Percentiles rank a stretch among this genome's conserved stretches.
phyloP scores from a whole-genome alignment of 2,888 invertebrate genomes.

The Habrosyne pyritoides region DNA sequence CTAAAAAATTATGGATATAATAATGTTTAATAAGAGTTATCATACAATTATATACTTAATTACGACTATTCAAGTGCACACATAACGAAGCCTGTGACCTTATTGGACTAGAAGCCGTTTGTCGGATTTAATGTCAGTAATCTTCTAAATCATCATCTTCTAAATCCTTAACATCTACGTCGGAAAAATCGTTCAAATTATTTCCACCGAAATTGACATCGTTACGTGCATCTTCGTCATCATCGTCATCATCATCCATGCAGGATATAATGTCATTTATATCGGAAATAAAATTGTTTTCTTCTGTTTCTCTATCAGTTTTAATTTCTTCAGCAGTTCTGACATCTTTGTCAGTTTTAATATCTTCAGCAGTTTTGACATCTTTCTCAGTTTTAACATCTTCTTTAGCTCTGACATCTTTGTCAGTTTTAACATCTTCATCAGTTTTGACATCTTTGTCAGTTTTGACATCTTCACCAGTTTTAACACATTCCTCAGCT shows the following conservation, averaged over 20 bases:
- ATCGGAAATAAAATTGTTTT: not conserved
- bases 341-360: too few species aligned
- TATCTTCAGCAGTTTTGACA: not conserved
- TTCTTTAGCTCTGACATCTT: not conserved
- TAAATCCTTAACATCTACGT: not conserved
- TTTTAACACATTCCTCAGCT: not conserved
- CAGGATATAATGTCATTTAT: not conserved
- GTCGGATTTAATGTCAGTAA: too few species aligned
- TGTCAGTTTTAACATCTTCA: too few species aligned
- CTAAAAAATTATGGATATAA: too few species aligned
- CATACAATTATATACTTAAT: too few species aligned
- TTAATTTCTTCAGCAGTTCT: conserved; percentile 10
- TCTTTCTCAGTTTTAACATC: not conserved
- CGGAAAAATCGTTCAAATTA: conserved; percentile 11
- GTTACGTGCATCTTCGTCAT: conserved; percentile 13
- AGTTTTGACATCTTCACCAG: conserved; percentile 10
- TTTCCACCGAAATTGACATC: conserved; percentile 26
- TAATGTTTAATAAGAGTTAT: too few species aligned
- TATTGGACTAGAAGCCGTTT: too few species aligned
- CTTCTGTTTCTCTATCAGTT: too few species aligned
- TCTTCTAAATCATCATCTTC: conserved; percentile 61
- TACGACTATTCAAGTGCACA: too few species aligned
- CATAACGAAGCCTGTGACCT: too few species aligned
- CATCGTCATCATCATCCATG: conserved; percentile 15
- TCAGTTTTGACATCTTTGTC: not conserved